A percentile compares a stretch with the other conserved stretches of the same genome.
These are phyloP conservation scores for Acrocephalus scirpaceus DNA, from an alignment of 2,797 vertebrate species.

Conservation along the genomic window DNA sequence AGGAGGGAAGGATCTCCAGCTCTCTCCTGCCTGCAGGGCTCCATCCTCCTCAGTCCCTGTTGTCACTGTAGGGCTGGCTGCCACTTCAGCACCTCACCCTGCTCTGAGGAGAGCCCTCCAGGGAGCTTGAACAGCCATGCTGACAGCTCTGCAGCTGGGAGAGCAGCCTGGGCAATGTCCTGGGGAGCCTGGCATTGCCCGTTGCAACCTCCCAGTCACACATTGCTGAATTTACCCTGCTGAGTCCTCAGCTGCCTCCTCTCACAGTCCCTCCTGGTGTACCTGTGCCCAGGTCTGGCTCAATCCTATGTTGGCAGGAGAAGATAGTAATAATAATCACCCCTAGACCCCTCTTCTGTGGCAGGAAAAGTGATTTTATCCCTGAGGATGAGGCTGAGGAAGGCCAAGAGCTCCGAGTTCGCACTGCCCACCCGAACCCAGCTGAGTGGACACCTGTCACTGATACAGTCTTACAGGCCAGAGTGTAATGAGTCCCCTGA, in stretches of 20 bases:
- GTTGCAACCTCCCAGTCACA: background rate
- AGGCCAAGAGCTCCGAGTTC: rapidly evolving
- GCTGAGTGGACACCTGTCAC: background rate
- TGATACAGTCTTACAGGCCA: too few relatives aligned
- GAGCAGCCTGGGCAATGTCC: background rate
- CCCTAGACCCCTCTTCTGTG: rapidly evolving
- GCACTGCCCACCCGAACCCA: background rate
- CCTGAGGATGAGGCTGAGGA: background rate
- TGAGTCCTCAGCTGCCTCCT: background rate
- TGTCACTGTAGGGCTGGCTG: rapidly evolving
- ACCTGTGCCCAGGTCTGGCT: background rate
- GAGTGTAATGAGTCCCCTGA: too few relatives aligned
- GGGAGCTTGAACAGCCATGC: rapidly evolving
- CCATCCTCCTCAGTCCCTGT: background rate
- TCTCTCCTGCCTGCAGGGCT: background rate
- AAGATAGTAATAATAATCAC: rapidly evolving
- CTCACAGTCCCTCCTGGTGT: background rate
- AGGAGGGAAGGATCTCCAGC: background rate
- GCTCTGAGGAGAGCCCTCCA: background rate
- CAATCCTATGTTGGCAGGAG: rapidly evolving
- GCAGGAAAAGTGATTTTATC: background rate
- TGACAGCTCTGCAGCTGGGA: background rate
- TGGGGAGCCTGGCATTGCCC: rapidly evolving
- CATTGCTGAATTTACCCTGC: background rate
- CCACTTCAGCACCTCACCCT: rapidly evolving